These are phyloP conservation scores for Marasmarcha lunaedactyla DNA, from an alignment of 2,888 invertebrate species.

Conservation along the genomic window DNA sequence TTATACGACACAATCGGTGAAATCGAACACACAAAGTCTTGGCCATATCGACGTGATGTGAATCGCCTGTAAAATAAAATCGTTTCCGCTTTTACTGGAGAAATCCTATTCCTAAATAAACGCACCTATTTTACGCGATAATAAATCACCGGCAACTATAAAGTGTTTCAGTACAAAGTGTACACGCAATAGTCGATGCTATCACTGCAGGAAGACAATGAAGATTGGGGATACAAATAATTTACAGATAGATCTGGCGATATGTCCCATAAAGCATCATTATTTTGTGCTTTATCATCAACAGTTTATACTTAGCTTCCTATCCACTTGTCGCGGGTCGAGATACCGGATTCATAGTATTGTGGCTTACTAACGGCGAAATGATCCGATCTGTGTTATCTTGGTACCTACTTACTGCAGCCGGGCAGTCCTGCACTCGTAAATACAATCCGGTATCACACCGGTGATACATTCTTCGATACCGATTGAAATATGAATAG, in stretches of 20 bases:
- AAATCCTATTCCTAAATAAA: too few species aligned
- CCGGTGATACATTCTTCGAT: conserved; percentile 52
- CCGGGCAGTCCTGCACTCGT: conserved; percentile 39
- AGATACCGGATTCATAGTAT: conserved; percentile 23
- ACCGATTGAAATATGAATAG: conserved; percentile 54
- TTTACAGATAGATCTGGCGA: conserved; percentile 1
- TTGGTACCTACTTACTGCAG: conserved; percentile 26
- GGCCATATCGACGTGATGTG: too few species aligned
- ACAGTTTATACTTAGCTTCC: conserved; percentile 4
- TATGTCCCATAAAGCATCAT: conserved; percentile 1
- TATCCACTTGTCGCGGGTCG: conserved; percentile 24
- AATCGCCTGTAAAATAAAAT: too few species aligned
- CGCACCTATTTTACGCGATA: too few species aligned
- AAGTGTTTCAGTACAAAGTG: neutral
- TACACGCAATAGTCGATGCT: neutral
- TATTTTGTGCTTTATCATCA: conserved; percentile 1
- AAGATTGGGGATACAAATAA: conserved; percentile 1
- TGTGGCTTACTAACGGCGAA: conserved; percentile 27
- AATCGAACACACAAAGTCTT: neutral
- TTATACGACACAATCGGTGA: conserved; percentile 20
- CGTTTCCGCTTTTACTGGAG: too few species aligned
- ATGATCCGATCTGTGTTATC: conserved; percentile 37
- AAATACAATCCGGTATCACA: conserved; percentile 48
- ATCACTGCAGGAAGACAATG: neutral
- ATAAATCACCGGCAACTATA: neutral